Percentiles rank a stretch among this genome's conserved stretches.
Evolutionary conservation across 2,888 invertebrate genomes (phyloP).

Genomic region (Clistopyga incitator): DNA sequence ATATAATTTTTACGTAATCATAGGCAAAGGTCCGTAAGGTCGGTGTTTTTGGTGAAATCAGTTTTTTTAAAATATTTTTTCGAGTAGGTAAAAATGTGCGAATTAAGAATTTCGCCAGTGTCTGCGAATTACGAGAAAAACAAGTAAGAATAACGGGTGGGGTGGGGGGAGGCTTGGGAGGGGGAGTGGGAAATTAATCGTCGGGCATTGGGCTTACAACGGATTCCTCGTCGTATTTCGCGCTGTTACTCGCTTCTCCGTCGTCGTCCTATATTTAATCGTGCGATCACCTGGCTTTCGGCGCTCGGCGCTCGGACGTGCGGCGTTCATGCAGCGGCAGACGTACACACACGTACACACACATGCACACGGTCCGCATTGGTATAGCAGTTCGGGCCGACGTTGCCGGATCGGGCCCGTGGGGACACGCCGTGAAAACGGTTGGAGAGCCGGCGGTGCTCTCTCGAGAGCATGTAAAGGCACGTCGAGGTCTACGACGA

Average conservation of each 20-base stretch:
- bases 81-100: not conserved
- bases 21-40: no score
- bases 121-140: not conserved
- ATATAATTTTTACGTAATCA: no score
- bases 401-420: constrained; percentile 74
- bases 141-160: not conserved
- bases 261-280: constrained; percentile 78
- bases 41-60: no score
- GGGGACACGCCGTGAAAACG: constrained; percentile 43
- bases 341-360: constrained; percentile 3
- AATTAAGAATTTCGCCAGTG: not conserved
- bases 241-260: constrained; percentile 34
- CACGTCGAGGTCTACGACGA: constrained; percentile 65
- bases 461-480: not conserved
- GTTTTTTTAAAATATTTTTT: no score
- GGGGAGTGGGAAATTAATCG: constrained; percentile 58
- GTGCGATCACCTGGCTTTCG: constrained; percentile 77
- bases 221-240: constrained; percentile 51
- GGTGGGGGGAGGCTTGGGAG: constrained; percentile 15
- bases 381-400: constrained; percentile 11
- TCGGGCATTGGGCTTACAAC: constrained; percentile 38
- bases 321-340: constrained; percentile 36
- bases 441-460: constrained; percentile 35
- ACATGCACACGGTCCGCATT: not conserved
- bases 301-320: constrained; percentile 67